phyloP scores from a whole-genome alignment of 2,797 vertebrate species.

The Hydrophis major region DNA sequence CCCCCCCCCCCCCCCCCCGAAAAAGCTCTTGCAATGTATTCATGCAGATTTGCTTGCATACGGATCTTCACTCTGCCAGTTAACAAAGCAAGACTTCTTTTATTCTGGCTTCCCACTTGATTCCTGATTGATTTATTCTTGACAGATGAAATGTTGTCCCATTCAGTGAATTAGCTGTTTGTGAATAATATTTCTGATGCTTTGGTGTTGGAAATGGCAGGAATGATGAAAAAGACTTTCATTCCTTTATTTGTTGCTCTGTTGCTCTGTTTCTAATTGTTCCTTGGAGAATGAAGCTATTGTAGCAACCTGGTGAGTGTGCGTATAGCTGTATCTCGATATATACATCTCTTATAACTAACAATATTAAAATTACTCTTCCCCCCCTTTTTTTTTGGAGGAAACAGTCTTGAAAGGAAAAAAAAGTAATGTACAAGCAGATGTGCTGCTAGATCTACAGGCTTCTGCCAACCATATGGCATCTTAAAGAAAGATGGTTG shows the following conservation, averaged over 20 bases:
- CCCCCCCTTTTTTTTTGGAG: slow-evolving; percentile 58
- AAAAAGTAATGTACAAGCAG: slow-evolving; percentile 92
- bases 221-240: slow-evolving; percentile 60
- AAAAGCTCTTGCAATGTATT: slow-evolving; percentile 62
- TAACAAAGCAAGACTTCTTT: slow-evolving; percentile 70
- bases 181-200: slow-evolving; percentile 53
- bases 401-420: slow-evolving; percentile 77
- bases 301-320: background rate
- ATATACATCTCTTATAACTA: slow-evolving; percentile 51
- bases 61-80: slow-evolving; percentile 59
- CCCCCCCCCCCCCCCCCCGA: too few relatives aligned
- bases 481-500: slow-evolving; percentile 95
- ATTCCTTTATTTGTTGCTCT: slow-evolving; percentile 58
- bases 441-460: slow-evolving; percentile 99
- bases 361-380: slow-evolving; percentile 59
- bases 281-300: slow-evolving; percentile 41
- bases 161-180: slow-evolving; percentile 47
- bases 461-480: slow-evolving; percentile 99
- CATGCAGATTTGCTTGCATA: slow-evolving; percentile 72
- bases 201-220: slow-evolving; percentile 55
- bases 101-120: slow-evolving; percentile 54
- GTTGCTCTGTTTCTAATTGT: slow-evolving; percentile 55
- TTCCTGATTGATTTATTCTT: slow-evolving; percentile 59
- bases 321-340: slow-evolving; percentile 52
- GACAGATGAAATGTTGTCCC: slow-evolving; percentile 62